phyloP scores from a whole-genome alignment of 2,797 vertebrate species.

The Setipinna tenuifilis region DNA sequence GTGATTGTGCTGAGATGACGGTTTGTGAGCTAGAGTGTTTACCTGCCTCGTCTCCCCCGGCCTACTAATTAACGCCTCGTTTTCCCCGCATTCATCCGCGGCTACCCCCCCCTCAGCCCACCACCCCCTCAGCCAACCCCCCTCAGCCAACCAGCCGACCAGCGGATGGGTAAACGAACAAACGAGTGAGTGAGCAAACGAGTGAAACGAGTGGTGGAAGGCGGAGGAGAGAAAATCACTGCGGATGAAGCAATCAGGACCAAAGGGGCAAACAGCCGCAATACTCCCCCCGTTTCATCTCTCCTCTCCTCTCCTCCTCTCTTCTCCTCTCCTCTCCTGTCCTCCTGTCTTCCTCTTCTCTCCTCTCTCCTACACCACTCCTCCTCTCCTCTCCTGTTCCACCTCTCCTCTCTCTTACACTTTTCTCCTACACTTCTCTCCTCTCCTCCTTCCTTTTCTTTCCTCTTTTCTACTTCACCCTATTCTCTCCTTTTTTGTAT shows the following conservation, averaged over 20 bases:
- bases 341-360: not conserved
- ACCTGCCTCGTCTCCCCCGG: slow-evolving; percentile 77
- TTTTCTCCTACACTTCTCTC: not conserved
- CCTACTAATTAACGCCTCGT: slow-evolving; percentile 81
- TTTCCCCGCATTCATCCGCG: slow-evolving; percentile 76
- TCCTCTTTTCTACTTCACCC: not conserved
- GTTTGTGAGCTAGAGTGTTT: slow-evolving; percentile 72
- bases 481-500: not conserved
- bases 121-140: not conserved
- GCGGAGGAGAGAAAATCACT: slow-evolving; percentile 56
- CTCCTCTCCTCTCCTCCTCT: not conserved
- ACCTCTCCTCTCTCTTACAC: not conserved
- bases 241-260: slow-evolving; percentile 75
- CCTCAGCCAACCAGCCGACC: too few species aligned
- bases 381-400: not conserved
- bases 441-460: not conserved
- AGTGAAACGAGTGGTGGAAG: slow-evolving; percentile 37
- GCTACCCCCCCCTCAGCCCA: slow-evolving; percentile 52
- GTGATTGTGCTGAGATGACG: slow-evolving; percentile 62
- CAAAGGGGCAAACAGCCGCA: slow-evolving; percentile 66
- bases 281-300: slow-evolving; percentile 28
- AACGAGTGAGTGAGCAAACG: not conserved
- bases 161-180: too few species aligned
- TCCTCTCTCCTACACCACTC: not conserved
- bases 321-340: not conserved